These are phyloP conservation scores for Philotrypesis tridentata DNA, from an alignment of 1,140 invertebrate genomes.

Conservation along the genomic window DNA sequence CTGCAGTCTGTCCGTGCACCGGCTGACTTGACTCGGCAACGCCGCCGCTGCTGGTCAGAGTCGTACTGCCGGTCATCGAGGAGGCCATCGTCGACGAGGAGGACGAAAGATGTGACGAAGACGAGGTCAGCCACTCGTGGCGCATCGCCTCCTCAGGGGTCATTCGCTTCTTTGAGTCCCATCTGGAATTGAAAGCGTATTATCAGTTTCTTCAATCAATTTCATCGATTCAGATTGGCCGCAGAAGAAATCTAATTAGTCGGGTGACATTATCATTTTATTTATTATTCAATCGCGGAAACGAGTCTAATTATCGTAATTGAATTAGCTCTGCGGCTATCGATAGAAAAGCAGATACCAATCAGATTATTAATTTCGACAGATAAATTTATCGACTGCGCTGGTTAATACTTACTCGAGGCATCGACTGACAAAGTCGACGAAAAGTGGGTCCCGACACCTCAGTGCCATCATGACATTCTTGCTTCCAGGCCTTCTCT, in stretches of 20 bases:
- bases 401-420: conserved; percentile 83
- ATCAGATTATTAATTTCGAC: background rate
- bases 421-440: conserved; percentile 94
- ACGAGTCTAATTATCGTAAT: background rate
- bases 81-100: conserved; percentile 64
- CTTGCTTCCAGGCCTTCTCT: conserved; percentile 89
- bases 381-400: too few species aligned
- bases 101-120: conserved; percentile 53
- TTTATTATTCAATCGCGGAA: background rate
- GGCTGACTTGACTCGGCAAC: conserved; percentile 63
- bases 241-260: background rate
- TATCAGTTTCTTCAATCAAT: conserved; percentile 16
- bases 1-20: conserved; percentile 60
- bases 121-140: conserved; percentile 82
- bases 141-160: conserved; percentile 90
- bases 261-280: background rate
- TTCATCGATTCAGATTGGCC: background rate
- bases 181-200: conserved; percentile 74
- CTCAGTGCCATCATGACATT: conserved; percentile 83
- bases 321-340: background rate
- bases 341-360: background rate
- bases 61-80: conserved; percentile 57
- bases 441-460: conserved; percentile 91
- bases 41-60: conserved; percentile 46
- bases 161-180: conserved; percentile 95